Evolutionary conservation across 2,888 invertebrate genomes (phyloP).

Genomic region (Xestia rhomboidea): DNA sequence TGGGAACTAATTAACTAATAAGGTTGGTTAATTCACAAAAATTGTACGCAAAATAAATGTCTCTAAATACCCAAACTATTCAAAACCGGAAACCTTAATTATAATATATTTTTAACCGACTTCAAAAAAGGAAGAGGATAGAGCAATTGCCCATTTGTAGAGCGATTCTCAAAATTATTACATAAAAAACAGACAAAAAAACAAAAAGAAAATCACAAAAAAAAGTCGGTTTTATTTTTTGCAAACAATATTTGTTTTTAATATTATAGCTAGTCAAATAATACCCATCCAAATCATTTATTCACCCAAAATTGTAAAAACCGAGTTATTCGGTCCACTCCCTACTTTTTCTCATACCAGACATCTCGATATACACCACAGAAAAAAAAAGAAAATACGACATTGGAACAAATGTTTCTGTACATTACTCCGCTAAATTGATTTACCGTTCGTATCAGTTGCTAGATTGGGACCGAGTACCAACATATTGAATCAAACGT

Average conservation of each 20-base stretch:
- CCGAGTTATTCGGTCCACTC: neutral
- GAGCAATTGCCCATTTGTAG: too few relatives aligned
- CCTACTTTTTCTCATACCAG: slow-evolving; percentile 27
- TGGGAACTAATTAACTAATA: neutral
- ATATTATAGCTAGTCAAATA: too few relatives aligned
- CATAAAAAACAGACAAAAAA: too few relatives aligned
- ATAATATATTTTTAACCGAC: too few relatives aligned
- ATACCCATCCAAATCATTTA: too few relatives aligned
- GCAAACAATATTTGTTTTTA: too few relatives aligned
- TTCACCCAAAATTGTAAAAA: too few relatives aligned
- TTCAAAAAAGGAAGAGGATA: too few relatives aligned
- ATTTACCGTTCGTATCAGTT: slow-evolving; percentile 68
- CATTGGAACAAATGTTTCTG: slow-evolving; percentile 78
- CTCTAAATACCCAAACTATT: too few relatives aligned
- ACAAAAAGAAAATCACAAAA: too few relatives aligned
- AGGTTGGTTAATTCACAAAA: neutral
- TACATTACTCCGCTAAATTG: slow-evolving; percentile 71
- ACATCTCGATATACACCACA: slow-evolving; percentile 68
- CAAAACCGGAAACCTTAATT: neutral
- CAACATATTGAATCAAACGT: slow-evolving; percentile 63
- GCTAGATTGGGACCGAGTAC: slow-evolving; percentile 61
- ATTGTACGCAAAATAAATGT: neutral
- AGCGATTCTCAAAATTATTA: too few relatives aligned
- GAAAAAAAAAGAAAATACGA: slow-evolving; percentile 73
- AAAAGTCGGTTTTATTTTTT: too few relatives aligned